A percentile compares a stretch with the other conserved stretches of the same genome.
Conservation (phyloP, 2,888 invertebrate genomes). For the Rhopalosiphum nymphaeae region DNA sequence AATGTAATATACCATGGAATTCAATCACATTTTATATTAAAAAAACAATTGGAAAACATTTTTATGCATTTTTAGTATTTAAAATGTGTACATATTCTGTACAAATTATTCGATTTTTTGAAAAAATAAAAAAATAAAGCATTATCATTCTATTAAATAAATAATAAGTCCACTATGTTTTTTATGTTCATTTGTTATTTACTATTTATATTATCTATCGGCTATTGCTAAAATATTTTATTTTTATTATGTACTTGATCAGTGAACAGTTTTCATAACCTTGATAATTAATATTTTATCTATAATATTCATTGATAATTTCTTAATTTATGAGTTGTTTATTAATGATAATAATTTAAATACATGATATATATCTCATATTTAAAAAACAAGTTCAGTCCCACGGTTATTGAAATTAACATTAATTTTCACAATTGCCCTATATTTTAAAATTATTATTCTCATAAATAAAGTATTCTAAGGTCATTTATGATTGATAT, state of each 20-base stretch:
- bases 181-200: background rate
- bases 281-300: conserved; percentile 33
- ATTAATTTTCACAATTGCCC: conserved; percentile 12
- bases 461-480: conserved; percentile 23
- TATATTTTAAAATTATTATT: conserved; percentile 33
- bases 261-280: background rate
- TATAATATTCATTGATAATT: conserved; percentile 25
- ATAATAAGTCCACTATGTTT: background rate
- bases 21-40: background rate
- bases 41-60: background rate
- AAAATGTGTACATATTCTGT: background rate
- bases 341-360: conserved; percentile 29
- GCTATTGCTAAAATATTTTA: background rate
- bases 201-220: background rate
- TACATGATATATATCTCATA: background rate
- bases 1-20: background rate
- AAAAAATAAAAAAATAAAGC: background rate
- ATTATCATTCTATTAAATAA: too few species aligned
- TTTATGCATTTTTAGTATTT: background rate
- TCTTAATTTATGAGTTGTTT: background rate
- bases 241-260: background rate
- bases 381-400: conserved; percentile 34
- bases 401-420: conserved; percentile 31
- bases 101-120: background rate
- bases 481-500: conserved; percentile 37